Base-by-base conservation (phyloP, 1,140 invertebrate genomes). In the Heliconius melpomene region DNA sequence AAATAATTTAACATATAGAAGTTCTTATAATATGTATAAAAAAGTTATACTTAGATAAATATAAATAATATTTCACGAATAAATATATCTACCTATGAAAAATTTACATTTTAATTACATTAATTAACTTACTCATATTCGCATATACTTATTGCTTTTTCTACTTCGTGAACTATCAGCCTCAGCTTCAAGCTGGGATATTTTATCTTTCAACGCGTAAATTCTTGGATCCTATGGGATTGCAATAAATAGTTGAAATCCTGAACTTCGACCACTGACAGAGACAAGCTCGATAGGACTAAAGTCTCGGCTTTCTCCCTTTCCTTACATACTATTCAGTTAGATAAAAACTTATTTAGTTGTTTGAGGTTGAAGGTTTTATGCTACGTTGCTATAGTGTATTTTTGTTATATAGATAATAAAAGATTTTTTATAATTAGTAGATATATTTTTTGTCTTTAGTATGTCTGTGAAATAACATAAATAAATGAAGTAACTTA, bases 211-310 rank as follows among this genome's bases (percentile, higher is more conserved):
- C 78, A 66, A 80, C 87, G 84, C 91, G 90, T 92, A 92, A 92
- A 92, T 91, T 93, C 87, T 81, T 83, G 86, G 83, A 89, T 91
- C 88, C 86, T 84, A 78, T 79, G 85, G 91, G 91, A 91, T 91
- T 80, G 89, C 88, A 92, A 93, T 92, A 93, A 93, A 93, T 93
- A 93, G 88, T 83, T 86, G 85, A 91, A 93, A 93, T 93, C 91
- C 88, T 85, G 88, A 91, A 93, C 87, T 93, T 90, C 83, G 87
- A 87, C 87, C 87, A 88, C 88, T 88, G 91, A 91, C 88, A 89
- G 83, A 79, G 87, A 86, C 88, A 88, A 82, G 81, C 84, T 84
- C 83, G 88, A 93, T 92, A 90, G 85, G 90, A 91, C 86, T 93
- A 89, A 57, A 89, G 87, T 83, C 79, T 80, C 81, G 81, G 81